A percentile compares a stretch with the other conserved stretches of the same genome.
Conservation (phyloP, 2,888 invertebrate genomes). For the Leistus spinibarbis region DNA sequence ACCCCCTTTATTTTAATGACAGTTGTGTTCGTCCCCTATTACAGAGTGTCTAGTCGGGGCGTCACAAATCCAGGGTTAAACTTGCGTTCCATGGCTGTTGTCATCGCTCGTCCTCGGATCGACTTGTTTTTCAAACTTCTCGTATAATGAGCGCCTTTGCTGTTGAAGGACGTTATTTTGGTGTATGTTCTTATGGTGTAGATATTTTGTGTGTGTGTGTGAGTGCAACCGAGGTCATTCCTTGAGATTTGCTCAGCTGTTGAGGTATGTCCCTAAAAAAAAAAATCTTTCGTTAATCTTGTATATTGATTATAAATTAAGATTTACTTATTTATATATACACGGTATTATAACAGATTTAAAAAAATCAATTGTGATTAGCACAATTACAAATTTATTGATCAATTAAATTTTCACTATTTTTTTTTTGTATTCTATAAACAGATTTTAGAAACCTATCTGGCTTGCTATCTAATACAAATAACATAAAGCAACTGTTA, state of each 20-base stretch:
- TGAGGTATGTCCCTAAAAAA: neutral
- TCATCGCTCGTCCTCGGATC: neutral
- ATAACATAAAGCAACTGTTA: too few species aligned
- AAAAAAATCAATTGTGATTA: too few species aligned
- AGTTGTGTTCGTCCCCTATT: neutral
- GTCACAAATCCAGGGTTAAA: neutral
- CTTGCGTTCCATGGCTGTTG: neutral
- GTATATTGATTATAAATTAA: neutral
- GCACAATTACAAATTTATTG: too few species aligned
- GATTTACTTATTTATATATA: neutral
- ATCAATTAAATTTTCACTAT: too few species aligned
- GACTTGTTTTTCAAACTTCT: neutral
- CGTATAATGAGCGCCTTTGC: neutral
- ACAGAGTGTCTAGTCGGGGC: neutral
- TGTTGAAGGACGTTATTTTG: neutral
- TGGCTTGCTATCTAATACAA: too few species aligned
- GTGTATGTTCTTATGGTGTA: neutral
- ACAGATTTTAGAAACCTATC: too few species aligned
- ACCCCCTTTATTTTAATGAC: neutral
- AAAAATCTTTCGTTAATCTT: neutral
- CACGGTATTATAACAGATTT: too few species aligned
- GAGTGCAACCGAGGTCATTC: neutral
- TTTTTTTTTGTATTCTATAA: too few species aligned
- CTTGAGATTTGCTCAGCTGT: neutral
- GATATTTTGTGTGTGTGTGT: neutral